Percentiles rank a stretch among this genome's conserved stretches.
phyloP scores from a whole-genome alignment of 2,113 vertebrate genomes.

The Oryzias curvinotus region DNA sequence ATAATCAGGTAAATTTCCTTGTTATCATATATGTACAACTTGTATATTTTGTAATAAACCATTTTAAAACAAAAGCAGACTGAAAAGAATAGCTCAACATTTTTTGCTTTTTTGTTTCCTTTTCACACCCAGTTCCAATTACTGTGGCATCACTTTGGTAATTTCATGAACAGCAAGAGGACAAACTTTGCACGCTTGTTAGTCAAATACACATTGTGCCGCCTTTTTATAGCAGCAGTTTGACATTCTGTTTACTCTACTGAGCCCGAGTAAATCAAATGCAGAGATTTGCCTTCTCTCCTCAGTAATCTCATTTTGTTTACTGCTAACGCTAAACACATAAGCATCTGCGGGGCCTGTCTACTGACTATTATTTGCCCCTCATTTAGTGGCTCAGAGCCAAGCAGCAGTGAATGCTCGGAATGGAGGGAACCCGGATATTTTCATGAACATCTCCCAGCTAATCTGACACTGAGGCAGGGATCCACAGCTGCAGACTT shows the following conservation, averaged over 20 bases:
- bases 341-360: conserved; percentile 71
- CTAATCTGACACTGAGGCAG: conserved; percentile 66
- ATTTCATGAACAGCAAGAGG: conserved; percentile 52
- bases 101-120: conserved; percentile 24
- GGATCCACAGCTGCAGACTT: conserved; percentile 36
- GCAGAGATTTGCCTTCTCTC: conserved; percentile 66
- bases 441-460: conserved; percentile 55
- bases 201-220: conserved; percentile 65
- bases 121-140: conserved; percentile 54
- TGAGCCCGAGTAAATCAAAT: conserved; percentile 75
- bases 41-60: background rate
- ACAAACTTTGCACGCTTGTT: conserved; percentile 64
- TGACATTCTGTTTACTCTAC: conserved; percentile 77
- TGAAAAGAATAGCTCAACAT: conserved; percentile 15
- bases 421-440: conserved; percentile 61
- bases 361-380: conserved; percentile 65
- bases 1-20: too few relatives aligned
- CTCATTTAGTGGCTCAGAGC: conserved; percentile 64
- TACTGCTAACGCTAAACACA: conserved; percentile 70
- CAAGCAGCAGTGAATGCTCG: conserved; percentile 54
- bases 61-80: conserved; percentile 39
- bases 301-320: conserved; percentile 78
- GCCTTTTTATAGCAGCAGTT: conserved; percentile 60
- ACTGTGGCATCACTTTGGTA: conserved; percentile 60
- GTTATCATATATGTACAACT: too few relatives aligned